These are phyloP conservation scores for Pyrrhosoma nymphula DNA, from an alignment of 2,888 invertebrate genomes.

Conservation along the genomic window DNA sequence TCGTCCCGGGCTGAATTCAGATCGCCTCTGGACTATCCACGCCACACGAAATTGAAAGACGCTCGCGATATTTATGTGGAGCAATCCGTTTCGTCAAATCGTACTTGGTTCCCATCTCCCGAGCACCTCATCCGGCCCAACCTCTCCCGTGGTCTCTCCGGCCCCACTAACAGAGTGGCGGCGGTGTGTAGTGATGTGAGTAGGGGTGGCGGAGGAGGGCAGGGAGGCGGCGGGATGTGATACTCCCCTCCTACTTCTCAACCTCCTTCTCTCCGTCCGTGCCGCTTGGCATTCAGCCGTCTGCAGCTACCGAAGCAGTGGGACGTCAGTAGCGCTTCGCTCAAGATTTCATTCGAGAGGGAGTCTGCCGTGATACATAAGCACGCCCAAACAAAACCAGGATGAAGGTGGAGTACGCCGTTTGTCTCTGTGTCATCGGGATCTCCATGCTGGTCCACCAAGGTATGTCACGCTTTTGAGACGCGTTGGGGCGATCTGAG, in stretches of 20 bases:
- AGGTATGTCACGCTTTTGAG: constrained; percentile 25
- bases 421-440: constrained; percentile 45
- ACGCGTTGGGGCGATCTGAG: neutral
- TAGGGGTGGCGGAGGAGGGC: neutral
- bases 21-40: neutral
- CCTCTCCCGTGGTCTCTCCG: no score
- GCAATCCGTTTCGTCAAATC: neutral
- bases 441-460: constrained; percentile 13
- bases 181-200: neutral
- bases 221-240: neutral
- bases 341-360: neutral
- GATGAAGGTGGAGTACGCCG: constrained; percentile 48
- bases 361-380: neutral
- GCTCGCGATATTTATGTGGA: neutral
- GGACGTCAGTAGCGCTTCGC: neutral
- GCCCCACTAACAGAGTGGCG: neutral
- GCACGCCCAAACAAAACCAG: neutral
- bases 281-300: neutral
- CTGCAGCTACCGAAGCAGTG: neutral
- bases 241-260: neutral
- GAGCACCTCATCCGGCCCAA: neutral
- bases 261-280: no score
- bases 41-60: neutral
- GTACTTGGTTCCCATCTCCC: neutral
- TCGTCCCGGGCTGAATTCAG: neutral